Percentiles rank a stretch among this genome's conserved stretches.
These are phyloP conservation scores for Oryzias celebensis DNA, from an alignment of 2,113 vertebrate genomes.

Conservation along the genomic window DNA sequence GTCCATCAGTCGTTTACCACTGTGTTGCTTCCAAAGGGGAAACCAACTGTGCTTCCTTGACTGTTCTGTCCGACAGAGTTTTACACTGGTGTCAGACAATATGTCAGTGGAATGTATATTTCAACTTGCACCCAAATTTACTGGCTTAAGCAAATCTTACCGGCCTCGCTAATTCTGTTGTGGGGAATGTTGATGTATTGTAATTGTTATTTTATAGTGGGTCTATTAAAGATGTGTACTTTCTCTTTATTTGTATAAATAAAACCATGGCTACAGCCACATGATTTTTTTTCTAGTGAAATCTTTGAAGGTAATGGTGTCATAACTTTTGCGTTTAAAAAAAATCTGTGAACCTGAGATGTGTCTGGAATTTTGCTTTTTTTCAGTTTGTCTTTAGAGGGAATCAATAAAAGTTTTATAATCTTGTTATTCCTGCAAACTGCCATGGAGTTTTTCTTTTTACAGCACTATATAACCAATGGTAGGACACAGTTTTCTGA, in stretches of 20 bases:
- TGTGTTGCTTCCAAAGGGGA: slow-evolving; percentile 70
- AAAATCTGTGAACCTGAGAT: slow-evolving; percentile 60
- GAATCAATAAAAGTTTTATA: slow-evolving; percentile 74
- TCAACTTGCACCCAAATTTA: slow-evolving; percentile 57
- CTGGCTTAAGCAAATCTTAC: slow-evolving; percentile 40
- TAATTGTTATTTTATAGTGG: slow-evolving; percentile 62
- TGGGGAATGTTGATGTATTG: slow-evolving; percentile 61
- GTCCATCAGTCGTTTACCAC: slow-evolving; percentile 66
- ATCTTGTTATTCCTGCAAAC: slow-evolving; percentile 68
- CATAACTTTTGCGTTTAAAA: slow-evolving; percentile 59
- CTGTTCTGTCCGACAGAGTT: slow-evolving; percentile 55
- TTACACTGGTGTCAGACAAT: slow-evolving; percentile 54
- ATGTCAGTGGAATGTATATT: slow-evolving; percentile 69
- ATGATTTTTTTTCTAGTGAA: slow-evolving; percentile 61
- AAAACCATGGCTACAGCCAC: slow-evolving; percentile 64
- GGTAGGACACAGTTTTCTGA: background rate
- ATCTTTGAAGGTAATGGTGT: slow-evolving; percentile 65
- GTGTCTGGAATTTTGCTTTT: slow-evolving; percentile 66
- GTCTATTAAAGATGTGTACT: slow-evolving; percentile 52
- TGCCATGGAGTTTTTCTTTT: slow-evolving; percentile 36
- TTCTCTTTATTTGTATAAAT: slow-evolving; percentile 72
- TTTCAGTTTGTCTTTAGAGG: slow-evolving; percentile 67
- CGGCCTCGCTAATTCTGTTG: slow-evolving; percentile 50
- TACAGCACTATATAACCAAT: slow-evolving; percentile 4
- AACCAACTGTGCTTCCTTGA: slow-evolving; percentile 71